These are phyloP conservation scores for Scyliorhinus canicula DNA, from an alignment of 2,797 vertebrate genomes.

Conservation along the genomic window DNA sequence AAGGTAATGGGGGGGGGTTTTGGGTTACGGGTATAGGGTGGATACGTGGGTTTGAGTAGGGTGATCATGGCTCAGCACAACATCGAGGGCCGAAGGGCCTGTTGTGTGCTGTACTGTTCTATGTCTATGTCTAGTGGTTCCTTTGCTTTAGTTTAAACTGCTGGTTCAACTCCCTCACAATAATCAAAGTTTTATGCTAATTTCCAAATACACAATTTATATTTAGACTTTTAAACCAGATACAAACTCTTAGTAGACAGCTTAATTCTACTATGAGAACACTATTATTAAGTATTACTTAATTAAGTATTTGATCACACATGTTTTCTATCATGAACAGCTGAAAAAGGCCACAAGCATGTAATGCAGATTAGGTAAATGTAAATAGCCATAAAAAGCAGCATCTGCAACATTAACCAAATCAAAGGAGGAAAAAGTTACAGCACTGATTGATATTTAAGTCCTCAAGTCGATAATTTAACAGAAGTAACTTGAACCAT, in stretches of 20 bases:
- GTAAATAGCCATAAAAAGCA: not conserved
- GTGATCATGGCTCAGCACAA: too few species aligned
- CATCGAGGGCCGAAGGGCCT: too few species aligned
- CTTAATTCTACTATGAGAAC: not conserved
- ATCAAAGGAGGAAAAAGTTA: not conserved
- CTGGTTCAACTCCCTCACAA: not conserved
- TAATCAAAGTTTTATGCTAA: not conserved
- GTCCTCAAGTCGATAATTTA: not conserved
- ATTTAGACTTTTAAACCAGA: not conserved
- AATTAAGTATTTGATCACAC: not conserved
- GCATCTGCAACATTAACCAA: not conserved
- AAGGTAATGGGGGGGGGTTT: too few species aligned
- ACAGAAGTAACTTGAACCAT: not conserved
- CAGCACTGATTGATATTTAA: not conserved
- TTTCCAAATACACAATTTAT: not conserved
- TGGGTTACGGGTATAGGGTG: too few species aligned
- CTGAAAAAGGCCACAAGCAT: not conserved
- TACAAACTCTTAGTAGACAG: not conserved
- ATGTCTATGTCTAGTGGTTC: too few species aligned
- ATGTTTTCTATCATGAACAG: not conserved
- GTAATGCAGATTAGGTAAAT: not conserved
- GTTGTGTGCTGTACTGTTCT: too few species aligned
- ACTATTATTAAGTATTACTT: constrained; percentile 3
- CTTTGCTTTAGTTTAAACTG: not conserved
- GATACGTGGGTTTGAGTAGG: too few species aligned